Evolutionary conservation across 2,888 invertebrate genomes (phyloP), one percentile per base, ranked within the genome.

Genomic region (Cheilosia vulpina): DNA sequence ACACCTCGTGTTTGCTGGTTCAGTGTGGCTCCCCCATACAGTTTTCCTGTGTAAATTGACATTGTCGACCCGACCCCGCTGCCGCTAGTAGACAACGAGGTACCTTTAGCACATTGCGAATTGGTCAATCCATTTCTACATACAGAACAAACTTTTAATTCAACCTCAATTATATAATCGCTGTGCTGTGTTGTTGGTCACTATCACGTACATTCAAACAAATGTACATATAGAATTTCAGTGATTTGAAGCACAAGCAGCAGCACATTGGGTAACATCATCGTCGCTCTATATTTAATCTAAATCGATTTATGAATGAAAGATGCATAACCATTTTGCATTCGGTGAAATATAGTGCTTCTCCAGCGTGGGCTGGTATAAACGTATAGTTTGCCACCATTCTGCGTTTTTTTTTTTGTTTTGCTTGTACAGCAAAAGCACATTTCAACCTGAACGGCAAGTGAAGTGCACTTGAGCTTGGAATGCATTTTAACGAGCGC

Each of bases 231-330:
- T 11, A 17, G 62, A 34, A 65, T 21, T 15, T 4, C 19, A 34
- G 27, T 55, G 34, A 24, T 34, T 38, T 41, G 17, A 45, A 15
- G 5, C 24, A 13, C 24, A 24, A 9, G 17, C 45, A 45, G n/a
- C 45, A 13, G 11, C 52, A 43, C 31, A 55, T 71, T 58, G 41
- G 60, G 38, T 60, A 63, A 53, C 63, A 47, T 43, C 13, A n/a
- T 57, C 24, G 13, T 4, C 38, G 13, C 3, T 38, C 38, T 62
- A 31, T 58, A 63, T 68, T 63, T 66, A 69, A 69, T 69, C 71
- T 71, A 62, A 80, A 85, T 85, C 85, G 85, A 85, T 81, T 85
- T 85, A 85, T 85, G 80, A 85, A 85, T 85, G 80, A 71, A 85
- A 62, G 43, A 66, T 45, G 60, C 41, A 71, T 21, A 79, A 63